These are phyloP conservation scores for Xiphophorus birchmanni DNA, from an alignment of 2,797 vertebrate species.

Conservation along the genomic window DNA sequence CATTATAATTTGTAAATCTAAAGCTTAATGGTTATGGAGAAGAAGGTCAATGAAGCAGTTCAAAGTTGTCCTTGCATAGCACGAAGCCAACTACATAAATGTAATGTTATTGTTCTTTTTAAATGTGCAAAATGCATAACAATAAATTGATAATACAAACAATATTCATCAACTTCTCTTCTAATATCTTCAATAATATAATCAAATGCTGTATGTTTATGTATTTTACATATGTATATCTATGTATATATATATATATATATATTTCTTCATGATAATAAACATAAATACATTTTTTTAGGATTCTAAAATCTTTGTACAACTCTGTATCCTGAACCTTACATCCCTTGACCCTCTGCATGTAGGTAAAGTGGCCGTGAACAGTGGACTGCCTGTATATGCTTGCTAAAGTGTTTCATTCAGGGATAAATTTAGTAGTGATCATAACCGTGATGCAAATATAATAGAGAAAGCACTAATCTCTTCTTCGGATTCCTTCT, in stretches of 20 bases:
- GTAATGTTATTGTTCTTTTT: conserved; percentile 88
- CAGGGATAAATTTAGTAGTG: conserved; percentile 44
- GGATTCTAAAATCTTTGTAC: conserved; percentile 79
- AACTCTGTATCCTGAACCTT: conserved; percentile 72
- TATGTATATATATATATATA: conserved; percentile 89
- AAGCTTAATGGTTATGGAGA: conserved; percentile 70
- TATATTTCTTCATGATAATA: conserved; percentile 90
- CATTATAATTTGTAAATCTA: conserved; percentile 80
- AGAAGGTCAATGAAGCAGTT: conserved; percentile 83
- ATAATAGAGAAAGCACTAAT: conserved; percentile 60
- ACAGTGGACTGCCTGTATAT: conserved; percentile 58
- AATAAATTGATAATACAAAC: conserved; percentile 88
- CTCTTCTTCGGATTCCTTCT: conserved; percentile 39
- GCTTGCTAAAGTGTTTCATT: conserved; percentile 46
- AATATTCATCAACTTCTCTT: conserved; percentile 81
- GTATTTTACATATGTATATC: conserved; percentile 88
- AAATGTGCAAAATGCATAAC: conserved; percentile 97
- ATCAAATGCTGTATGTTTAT: conserved; percentile 82
- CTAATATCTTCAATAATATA: conserved; percentile 86
- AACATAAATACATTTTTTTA: conserved; percentile 83
- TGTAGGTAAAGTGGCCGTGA: conserved; percentile 65
- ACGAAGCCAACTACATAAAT: conserved; percentile 93
- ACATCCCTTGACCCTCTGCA: conserved; percentile 63
- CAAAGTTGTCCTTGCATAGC: conserved; percentile 96
- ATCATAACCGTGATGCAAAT: conserved; percentile 60